Percentiles rank a stretch among this genome's conserved stretches.
Evolutionary conservation across 2,113 vertebrate genomes (phyloP).

Genomic region (Albula glossodonta): DNA sequence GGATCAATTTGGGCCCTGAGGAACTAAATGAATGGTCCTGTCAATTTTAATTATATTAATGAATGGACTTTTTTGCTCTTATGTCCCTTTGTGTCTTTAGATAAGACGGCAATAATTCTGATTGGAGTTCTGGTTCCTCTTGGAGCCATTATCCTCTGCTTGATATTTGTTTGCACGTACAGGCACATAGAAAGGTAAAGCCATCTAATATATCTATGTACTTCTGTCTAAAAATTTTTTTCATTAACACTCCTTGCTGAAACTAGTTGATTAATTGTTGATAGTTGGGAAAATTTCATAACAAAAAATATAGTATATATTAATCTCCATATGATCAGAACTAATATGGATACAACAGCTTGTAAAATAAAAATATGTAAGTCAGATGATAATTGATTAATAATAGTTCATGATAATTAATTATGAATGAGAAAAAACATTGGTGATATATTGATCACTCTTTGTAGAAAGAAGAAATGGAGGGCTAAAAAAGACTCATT

Average conservation of each 20-base stretch:
- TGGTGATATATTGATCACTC: background rate
- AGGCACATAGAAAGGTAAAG: slow-evolving; percentile 51
- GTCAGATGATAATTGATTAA: no score
- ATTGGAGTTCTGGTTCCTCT: slow-evolving; percentile 61
- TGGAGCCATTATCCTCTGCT: slow-evolving; percentile 37
- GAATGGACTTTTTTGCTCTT: background rate
- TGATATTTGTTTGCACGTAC: slow-evolving; percentile 49
- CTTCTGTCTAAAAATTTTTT: background rate
- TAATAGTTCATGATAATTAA: no score
- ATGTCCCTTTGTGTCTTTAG: slow-evolving; percentile 25
- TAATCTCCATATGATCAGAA: no score
- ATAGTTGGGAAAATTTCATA: no score
- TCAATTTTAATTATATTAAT: background rate
- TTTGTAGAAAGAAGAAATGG: slow-evolving; percentile 5
- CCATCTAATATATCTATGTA: background rate
- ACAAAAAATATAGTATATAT: no score
- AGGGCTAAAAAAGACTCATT: background rate
- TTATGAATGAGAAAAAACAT: background rate
- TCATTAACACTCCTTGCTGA: background rate
- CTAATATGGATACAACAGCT: no score
- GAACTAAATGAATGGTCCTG: background rate
- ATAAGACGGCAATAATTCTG: slow-evolving; percentile 56
- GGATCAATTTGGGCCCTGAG: no score
- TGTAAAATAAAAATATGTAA: no score
- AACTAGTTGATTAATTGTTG: background rate